These are phyloP conservation scores for Amaurobius ferox DNA, from an alignment of 2,888 invertebrate genomes.

Conservation along the genomic window DNA sequence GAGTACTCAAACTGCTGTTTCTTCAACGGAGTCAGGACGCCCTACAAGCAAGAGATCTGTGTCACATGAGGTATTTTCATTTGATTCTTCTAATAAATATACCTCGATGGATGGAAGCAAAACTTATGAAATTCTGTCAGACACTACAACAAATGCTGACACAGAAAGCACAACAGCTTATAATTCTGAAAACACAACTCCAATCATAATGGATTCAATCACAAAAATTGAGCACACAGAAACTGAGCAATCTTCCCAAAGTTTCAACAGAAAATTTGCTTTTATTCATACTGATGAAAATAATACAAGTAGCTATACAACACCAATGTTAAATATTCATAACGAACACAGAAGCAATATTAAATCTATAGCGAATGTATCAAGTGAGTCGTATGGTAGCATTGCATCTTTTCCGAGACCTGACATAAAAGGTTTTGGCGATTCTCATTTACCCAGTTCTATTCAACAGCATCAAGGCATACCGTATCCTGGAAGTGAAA, in stretches of 20 bases:
- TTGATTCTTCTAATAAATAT: too few relatives aligned
- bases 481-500: constrained; percentile 15
- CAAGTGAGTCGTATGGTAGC: constrained; percentile 12
- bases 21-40: not conserved
- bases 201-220: not conserved
- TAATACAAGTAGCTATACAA: constrained; percentile 35
- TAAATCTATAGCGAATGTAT: constrained; percentile 22
- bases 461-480: not conserved
- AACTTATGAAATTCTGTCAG: too few relatives aligned
- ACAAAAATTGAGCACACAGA: not conserved
- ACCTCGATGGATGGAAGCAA: too few relatives aligned
- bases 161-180: not conserved
- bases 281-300: constrained; percentile 58
- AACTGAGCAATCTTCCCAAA: constrained; percentile 17
- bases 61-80: too few relatives aligned
- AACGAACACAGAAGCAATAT: not conserved
- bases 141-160: too few relatives aligned
- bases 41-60: not conserved
- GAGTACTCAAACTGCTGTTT: not conserved
- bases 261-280: constrained; percentile 66
- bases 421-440: constrained; percentile 35
- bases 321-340: constrained; percentile 29
- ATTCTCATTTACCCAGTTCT: not conserved
- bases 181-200: not conserved
- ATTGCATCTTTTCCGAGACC: constrained; percentile 24